phyloP scores from a whole-genome alignment of 2,888 invertebrate genomes.

The Caenorhabditis imperialis region DNA sequence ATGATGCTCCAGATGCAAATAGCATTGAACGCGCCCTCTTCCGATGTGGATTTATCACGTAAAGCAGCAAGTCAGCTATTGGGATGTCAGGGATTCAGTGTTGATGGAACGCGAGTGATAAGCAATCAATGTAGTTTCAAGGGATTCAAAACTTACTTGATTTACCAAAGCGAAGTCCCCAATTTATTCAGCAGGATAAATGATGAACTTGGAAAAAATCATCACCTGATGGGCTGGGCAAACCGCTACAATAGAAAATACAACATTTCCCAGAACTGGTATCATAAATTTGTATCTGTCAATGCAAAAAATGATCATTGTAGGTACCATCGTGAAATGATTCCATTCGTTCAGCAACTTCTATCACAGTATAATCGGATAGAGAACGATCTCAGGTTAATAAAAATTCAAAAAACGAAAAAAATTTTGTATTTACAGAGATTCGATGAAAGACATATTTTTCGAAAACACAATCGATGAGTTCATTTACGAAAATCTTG shows the following conservation, averaged over 20 bases:
- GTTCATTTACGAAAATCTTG: constrained; percentile 64
- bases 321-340: constrained; percentile 65
- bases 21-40: constrained; percentile 55
- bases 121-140: constrained; percentile 37
- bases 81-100: constrained; percentile 55
- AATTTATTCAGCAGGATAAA: constrained; percentile 50
- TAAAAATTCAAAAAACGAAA: background rate
- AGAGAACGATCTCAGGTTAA: constrained; percentile 50
- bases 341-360: constrained; percentile 37
- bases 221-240: constrained; percentile 72
- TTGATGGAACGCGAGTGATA: constrained; percentile 48
- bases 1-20: constrained; percentile 67
- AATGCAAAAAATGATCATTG: too few relatives aligned
- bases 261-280: constrained; percentile 69
- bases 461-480: constrained; percentile 72
- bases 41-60: constrained; percentile 28
- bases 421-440: too few relatives aligned
- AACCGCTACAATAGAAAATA: constrained; percentile 64
- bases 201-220: constrained; percentile 58
- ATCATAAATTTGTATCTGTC: constrained; percentile 15
- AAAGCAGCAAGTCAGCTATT: constrained; percentile 50
- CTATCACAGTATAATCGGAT: constrained; percentile 37
- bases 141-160: constrained; percentile 58
- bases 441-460: constrained; percentile 63
- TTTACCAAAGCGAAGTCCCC: constrained; percentile 59